Base-by-base conservation (phyloP, 2,888 invertebrate genomes). In the Xanthostigma xanthostigma region DNA sequence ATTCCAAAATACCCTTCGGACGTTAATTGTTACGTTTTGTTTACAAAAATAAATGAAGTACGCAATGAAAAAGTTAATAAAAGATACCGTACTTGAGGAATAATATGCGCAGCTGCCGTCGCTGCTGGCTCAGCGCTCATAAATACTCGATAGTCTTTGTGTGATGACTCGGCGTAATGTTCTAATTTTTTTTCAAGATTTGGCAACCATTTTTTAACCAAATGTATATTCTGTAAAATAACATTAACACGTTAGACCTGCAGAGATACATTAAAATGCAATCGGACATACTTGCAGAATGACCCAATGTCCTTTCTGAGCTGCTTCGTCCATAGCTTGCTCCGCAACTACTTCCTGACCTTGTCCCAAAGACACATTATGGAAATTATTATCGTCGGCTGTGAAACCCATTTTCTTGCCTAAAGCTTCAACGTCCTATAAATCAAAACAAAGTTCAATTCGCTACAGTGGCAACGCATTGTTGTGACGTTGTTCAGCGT, bases 81-180 rank as follows among this genome's bases (percentile, higher is more conserved):
- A 42, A 44, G 12, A 48, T 36, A 39, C n/a, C 45, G 51, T 61
- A 76, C 77, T 66, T 91, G 89, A 8, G 96, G 96, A 56, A 96
- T 94, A 52, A 94, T 93, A 62, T 95, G 94, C 5, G 86, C 84
- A 1, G 86, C 78, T 0, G 90, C 75, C 0, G 86, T 83, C 8
- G 86, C 84, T 0, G 94, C 90, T 0, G 95, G 95, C 62, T 96
- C 95, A 4, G 95, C 95, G 55, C 91, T 92, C 76, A 96, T 81
- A 62, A 91, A 95, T 50, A 96, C 77, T 34, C 95, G 73, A 64
- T 91, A 96, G 56, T 84, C 71, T 0, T 73, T 65, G 65, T 93
- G 84, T 13, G 91, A 86, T 1, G 83, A 85, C 51, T 77, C 78
- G 2, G 87, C 81, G 58, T 86, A 85, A 54, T 81, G 76, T 64